Percentiles rank a stretch among this genome's conserved stretches.
Conservation (phyloP, 1,140 invertebrate genomes). For the Mesaphorura yosii region DNA sequence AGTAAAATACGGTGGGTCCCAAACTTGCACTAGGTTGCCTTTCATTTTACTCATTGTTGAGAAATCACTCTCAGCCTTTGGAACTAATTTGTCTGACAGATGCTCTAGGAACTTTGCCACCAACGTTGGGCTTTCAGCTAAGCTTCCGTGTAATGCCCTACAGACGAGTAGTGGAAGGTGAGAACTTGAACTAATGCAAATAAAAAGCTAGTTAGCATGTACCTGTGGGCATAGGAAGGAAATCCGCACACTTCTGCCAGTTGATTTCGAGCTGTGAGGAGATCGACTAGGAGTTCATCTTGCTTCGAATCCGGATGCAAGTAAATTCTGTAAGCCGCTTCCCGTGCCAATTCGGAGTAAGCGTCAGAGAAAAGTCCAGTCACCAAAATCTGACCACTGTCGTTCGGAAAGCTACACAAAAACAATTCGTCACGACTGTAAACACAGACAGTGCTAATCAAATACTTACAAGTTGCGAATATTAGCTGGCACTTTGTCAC, state of each 20-base stretch:
- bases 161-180: slow-evolving; percentile 23
- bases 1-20: slow-evolving; percentile 75
- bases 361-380: slow-evolving; percentile 72
- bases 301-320: slow-evolving; percentile 66
- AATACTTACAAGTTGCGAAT: slow-evolving; percentile 59
- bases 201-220: slow-evolving; percentile 7
- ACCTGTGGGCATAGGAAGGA: slow-evolving; percentile 71
- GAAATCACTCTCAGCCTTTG: slow-evolving; percentile 54
- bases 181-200: background rate
- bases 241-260: slow-evolving; percentile 80
- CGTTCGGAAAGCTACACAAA: slow-evolving; percentile 53
- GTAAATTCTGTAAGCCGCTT: slow-evolving; percentile 78
- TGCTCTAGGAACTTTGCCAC: slow-evolving; percentile 67
- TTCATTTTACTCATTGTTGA: slow-evolving; percentile 63
- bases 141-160: slow-evolving; percentile 73
- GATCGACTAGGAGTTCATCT: slow-evolving; percentile 56
- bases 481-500: slow-evolving; percentile 53
- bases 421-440: background rate
- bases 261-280: slow-evolving; percentile 59
- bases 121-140: slow-evolving; percentile 64
- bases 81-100: slow-evolving; percentile 55
- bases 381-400: slow-evolving; percentile 60
- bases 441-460: too few species aligned
- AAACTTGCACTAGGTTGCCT: slow-evolving; percentile 45
- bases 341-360: slow-evolving; percentile 60